These are phyloP conservation scores for Metridium senile DNA, from an alignment of 92 coral and sea anemone genomes.

Conservation along the genomic window DNA sequence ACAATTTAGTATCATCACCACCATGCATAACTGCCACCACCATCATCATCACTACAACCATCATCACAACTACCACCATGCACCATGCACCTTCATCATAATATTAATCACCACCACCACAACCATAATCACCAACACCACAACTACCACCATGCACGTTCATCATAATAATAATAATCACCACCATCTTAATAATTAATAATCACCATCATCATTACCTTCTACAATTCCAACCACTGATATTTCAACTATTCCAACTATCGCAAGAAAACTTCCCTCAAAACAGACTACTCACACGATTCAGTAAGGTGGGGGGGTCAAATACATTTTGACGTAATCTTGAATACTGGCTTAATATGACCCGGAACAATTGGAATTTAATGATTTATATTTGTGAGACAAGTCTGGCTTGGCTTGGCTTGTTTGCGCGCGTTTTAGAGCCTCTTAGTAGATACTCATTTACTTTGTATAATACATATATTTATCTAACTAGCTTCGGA, in stretches of 20 bases:
- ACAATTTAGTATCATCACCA: neutral
- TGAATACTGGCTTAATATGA: conserved; percentile 20
- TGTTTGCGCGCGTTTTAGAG: neutral
- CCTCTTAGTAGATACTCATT: too few relatives aligned
- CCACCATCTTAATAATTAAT: neutral
- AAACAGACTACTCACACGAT: neutral
- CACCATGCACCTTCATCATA: neutral
- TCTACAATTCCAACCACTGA: neutral
- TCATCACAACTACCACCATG: neutral
- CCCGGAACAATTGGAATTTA: conserved; percentile 33
- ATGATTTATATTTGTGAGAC: neutral
- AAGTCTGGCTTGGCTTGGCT: neutral
- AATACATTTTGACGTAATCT: conserved; percentile 6
- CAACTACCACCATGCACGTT: too few relatives aligned
- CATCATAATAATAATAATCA: neutral
- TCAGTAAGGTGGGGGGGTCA: neutral
- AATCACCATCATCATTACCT: neutral
- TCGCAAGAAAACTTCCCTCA: too few relatives aligned
- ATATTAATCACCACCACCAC: neutral
- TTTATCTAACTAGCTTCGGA: too few relatives aligned
- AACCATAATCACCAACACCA: neutral
- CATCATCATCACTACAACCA: neutral
- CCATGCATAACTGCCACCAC: neutral
- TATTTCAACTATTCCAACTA: too few relatives aligned
- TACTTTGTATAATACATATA: too few relatives aligned